phyloP scores from a whole-genome alignment of 2,113 vertebrate species.

The crab-eating macaque (Macaca fascicularis) region DNA sequence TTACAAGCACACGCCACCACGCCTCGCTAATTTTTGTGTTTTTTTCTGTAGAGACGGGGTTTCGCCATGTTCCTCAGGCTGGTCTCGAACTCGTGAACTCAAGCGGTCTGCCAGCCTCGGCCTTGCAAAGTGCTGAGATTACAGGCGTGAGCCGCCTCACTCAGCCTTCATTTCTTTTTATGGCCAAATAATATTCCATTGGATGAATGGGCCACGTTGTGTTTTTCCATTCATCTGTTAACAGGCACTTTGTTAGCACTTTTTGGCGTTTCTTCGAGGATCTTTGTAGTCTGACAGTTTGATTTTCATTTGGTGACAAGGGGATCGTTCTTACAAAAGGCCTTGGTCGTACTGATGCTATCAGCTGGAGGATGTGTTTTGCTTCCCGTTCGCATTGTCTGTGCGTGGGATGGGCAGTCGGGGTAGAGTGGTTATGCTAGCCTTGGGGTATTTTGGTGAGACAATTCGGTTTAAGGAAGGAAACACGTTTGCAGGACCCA shows the following conservation, averaged over 20 bases:
- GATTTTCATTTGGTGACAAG: background rate
- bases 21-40: too few species aligned
- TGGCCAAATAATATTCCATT: background rate
- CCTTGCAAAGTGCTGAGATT: too few species aligned
- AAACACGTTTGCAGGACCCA: background rate
- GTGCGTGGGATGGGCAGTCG: too few species aligned
- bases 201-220: rapidly evolving
- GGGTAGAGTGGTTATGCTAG: background rate
- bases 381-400: background rate
- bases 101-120: too few species aligned
- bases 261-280: background rate
- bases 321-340: background rate
- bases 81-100: too few species aligned
- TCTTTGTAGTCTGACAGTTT: background rate
- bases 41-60: too few species aligned
- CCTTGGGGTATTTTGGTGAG: background rate
- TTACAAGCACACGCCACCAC: too few species aligned
- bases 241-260: background rate
- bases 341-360: background rate
- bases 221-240: background rate
- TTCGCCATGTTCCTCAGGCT: too few species aligned
- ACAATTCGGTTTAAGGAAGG: background rate
- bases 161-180: background rate
- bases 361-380: background rate
- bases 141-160: too few species aligned